Conservation (phyloP, 2,888 invertebrate genomes). For the Panopea generosa region DNA sequence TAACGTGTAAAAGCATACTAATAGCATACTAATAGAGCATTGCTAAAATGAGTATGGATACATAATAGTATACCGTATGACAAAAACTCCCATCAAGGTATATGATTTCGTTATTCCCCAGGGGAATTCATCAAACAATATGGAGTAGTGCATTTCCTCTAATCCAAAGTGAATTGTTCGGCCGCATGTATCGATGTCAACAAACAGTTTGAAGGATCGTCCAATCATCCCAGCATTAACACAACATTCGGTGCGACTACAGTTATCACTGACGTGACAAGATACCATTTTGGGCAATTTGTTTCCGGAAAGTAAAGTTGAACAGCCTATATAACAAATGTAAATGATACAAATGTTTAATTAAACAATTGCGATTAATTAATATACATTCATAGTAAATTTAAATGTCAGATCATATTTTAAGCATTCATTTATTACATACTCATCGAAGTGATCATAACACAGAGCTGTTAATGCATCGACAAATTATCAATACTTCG, state of each 20-base stretch:
- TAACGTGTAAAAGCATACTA: too few relatives aligned
- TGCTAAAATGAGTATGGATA: too few relatives aligned
- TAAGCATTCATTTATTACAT: too few relatives aligned
- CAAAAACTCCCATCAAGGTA: slow-evolving; percentile 52
- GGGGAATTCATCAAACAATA: slow-evolving; percentile 33
- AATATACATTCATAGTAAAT: too few relatives aligned
- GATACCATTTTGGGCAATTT: slow-evolving; percentile 24
- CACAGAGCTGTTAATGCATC: too few relatives aligned
- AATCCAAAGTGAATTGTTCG: slow-evolving; percentile 42
- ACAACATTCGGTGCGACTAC: slow-evolving; percentile 56
- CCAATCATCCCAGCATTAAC: slow-evolving; percentile 40
- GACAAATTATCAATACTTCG: too few relatives aligned
- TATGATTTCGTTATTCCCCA: slow-evolving; percentile 44
- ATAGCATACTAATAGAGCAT: too few relatives aligned
- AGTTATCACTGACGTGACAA: slow-evolving; percentile 47
- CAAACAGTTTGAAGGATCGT: slow-evolving; percentile 25
- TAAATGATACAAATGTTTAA: too few relatives aligned
- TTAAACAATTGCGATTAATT: too few relatives aligned
- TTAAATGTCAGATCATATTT: too few relatives aligned
- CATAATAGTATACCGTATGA: slow-evolving; percentile 39
- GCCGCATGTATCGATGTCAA: slow-evolving; percentile 46
- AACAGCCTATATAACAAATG: too few relatives aligned
- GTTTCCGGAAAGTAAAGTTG: slow-evolving; percentile 10
- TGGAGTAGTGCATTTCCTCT: slow-evolving; percentile 35
- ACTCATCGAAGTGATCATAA: too few relatives aligned